Evolutionary conservation across 2,797 vertebrate species (phyloP), one percentile per base, ranked within the genome.

Genomic region (Apogon hyalosoma): DNA sequence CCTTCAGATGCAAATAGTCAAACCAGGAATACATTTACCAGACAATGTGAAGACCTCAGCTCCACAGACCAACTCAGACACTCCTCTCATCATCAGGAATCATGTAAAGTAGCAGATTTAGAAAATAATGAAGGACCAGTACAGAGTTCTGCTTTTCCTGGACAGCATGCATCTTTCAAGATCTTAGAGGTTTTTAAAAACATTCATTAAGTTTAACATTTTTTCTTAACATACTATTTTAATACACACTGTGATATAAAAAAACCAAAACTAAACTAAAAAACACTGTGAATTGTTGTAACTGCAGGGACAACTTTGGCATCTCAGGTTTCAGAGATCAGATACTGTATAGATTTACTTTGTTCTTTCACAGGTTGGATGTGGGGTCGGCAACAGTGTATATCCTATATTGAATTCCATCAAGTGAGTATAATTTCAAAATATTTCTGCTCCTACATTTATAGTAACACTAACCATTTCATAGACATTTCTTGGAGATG

Each of bases 341-440:
- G 36, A 21, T 51, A 55, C 45, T 16, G 50, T 1, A 62, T 16
- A 19, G 1, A 53, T 39, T 41, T 24, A 2, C 45, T 12, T 69
- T 56, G 63, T 83, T 19, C 80, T 28, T 75, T 92, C 85, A 82
- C 89, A 98, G 96, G 94, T 97, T 88, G 96, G 96, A 72, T 98
- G 97, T 92, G 96, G 96, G 47, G 95, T 94, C 82, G 97, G 97
- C 68, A 98, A 97, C 92, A 97, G 96, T 82, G 95, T 96, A 45
- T 96, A 97, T 90, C 97, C 96, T 55, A 95, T 98, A 75, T 66
- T 97, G 85, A 93, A 90, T 59, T 90, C 91, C 76, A 91, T 96
- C 6, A 93, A 93, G 96, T 99, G 84, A 81, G 94, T 92, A 83
- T 42, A 63, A 18, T 48, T 43, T 64, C 48, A 4, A 60, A 1